These are phyloP conservation scores for Drosophila picticornis DNA, from an alignment of 2,888 invertebrate genomes.

Conservation along the genomic window DNA sequence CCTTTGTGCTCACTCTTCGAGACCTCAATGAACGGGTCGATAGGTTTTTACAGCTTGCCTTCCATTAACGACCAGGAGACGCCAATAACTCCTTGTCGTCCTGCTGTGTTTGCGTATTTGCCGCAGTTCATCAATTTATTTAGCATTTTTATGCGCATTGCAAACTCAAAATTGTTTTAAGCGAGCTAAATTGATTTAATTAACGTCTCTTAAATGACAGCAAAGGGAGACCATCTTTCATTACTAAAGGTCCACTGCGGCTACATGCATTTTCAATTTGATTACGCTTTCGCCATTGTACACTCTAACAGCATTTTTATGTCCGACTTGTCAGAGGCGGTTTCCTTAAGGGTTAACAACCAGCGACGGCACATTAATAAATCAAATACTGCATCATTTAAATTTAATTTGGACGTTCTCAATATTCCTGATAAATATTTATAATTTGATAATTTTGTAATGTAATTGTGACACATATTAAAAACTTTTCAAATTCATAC, in stretches of 20 bases:
- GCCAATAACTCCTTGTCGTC: slow-evolving; percentile 47
- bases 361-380: background rate
- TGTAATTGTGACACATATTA: background rate
- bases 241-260: slow-evolving; percentile 12
- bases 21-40: slow-evolving; percentile 57
- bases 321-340: slow-evolving; percentile 2
- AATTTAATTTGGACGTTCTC: background rate
- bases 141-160: slow-evolving; percentile 69
- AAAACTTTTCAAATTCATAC: background rate
- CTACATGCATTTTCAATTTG: slow-evolving; percentile 49
- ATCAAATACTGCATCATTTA: slow-evolving; percentile 4
- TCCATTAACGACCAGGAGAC: slow-evolving; percentile 59
- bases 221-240: slow-evolving; percentile 34
- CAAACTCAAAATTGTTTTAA: slow-evolving; percentile 59
- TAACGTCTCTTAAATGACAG: slow-evolving; percentile 63
- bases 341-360: slow-evolving; percentile 14
- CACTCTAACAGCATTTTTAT: slow-evolving; percentile 25
- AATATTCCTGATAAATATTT: background rate
- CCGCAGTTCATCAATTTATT: slow-evolving; percentile 76
- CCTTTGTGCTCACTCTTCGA: slow-evolving; percentile 16
- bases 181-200: slow-evolving; percentile 70
- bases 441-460: background rate
- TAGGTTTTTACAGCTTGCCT: slow-evolving; percentile 57
- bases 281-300: slow-evolving; percentile 5
- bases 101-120: slow-evolving; percentile 53